Percentiles rank a stretch among this genome's conserved stretches.
phyloP scores from a whole-genome alignment of 2,797 vertebrate genomes.

The Sebastes variabilis region DNA sequence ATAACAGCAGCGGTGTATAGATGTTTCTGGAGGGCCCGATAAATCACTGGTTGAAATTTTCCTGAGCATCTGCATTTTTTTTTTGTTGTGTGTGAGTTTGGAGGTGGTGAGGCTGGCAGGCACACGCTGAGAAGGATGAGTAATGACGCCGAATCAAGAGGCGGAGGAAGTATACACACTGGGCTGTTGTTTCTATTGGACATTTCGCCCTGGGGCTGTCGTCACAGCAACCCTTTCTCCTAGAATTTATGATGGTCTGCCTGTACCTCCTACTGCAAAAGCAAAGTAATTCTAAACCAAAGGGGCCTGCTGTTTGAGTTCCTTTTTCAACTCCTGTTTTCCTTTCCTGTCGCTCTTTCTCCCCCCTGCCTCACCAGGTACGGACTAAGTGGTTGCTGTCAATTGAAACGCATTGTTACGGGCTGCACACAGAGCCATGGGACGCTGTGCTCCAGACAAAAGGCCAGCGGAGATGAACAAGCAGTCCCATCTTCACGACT shows the following conservation, averaged over 20 bases:
- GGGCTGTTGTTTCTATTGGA: slow-evolving; percentile 71
- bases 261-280: slow-evolving; percentile 35
- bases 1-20: slow-evolving; percentile 21
- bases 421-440: slow-evolving; percentile 7
- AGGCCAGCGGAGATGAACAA: slow-evolving; percentile 21
- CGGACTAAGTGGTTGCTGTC: slow-evolving; percentile 36
- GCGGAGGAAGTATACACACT: slow-evolving; percentile 60
- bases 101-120: slow-evolving; percentile 55
- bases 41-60: slow-evolving; percentile 57
- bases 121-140: slow-evolving; percentile 66
- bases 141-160: slow-evolving; percentile 60
- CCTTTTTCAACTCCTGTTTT: slow-evolving; percentile 1
- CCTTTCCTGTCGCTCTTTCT: slow-evolving; percentile 13
- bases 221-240: slow-evolving; percentile 41
- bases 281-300: slow-evolving; percentile 34
- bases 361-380: slow-evolving; percentile 29
- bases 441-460: slow-evolving; percentile 1
- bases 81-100: slow-evolving; percentile 24
- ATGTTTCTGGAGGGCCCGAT: slow-evolving; percentile 48
- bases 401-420: slow-evolving; percentile 43
- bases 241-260: slow-evolving; percentile 54
- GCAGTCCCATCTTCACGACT: slow-evolving; percentile 8
- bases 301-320: slow-evolving; percentile 26
- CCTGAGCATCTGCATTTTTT: slow-evolving; percentile 64
- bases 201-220: slow-evolving; percentile 58